Evolutionary conservation across 2,888 invertebrate genomes (phyloP), one percentile per base, ranked within the genome.

Genomic region (Diaperis boleti): DNA sequence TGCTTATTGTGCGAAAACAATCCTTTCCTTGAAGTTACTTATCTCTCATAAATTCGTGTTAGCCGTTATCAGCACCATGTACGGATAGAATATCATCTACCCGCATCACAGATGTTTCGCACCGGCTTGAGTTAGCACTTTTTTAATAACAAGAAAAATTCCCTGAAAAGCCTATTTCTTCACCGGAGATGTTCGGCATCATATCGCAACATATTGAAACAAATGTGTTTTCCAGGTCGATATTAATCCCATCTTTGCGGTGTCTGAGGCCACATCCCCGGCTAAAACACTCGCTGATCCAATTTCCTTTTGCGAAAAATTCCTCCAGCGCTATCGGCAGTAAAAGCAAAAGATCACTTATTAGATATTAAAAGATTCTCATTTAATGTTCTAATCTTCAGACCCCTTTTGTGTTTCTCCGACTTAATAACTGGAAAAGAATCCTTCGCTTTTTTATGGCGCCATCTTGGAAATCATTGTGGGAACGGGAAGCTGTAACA

Each of bases 211-310:
- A 74, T 72, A 74, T 73, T 73, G 75, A 75, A 74, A 75, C 75
- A 76, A 76, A 76, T 75, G 71, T 44, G 74, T 75, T 76, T 76
- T 72, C 72, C 65, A 68, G 72, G 65, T 72, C 74, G 74, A 76
- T 75, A 74, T 74, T 75, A 75, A 75, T 76, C 74, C 70, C 70
- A 76, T 76, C 73, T 65, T 64, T 67, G 5, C 63, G 64, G 59
- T 20, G 42, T 8, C 42, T 42, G 14, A 26, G 22, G 35, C 52
- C 52, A 52, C 35, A 37, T 37, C 52, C 52, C 52, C 35, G 14
- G 49, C 15, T 52, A 52, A 52, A 39, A 52, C 52, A 52, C 52
- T 52, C 22, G 52, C 52, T 52, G 69, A 69, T 71, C 67, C 69
- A 69, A 69, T 71, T 69, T 71, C 69, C 71, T 65, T 60, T 61